Base-by-base conservation (phyloP, 1,140 invertebrate species). In the Caenorhabditis tropicalis region DNA sequence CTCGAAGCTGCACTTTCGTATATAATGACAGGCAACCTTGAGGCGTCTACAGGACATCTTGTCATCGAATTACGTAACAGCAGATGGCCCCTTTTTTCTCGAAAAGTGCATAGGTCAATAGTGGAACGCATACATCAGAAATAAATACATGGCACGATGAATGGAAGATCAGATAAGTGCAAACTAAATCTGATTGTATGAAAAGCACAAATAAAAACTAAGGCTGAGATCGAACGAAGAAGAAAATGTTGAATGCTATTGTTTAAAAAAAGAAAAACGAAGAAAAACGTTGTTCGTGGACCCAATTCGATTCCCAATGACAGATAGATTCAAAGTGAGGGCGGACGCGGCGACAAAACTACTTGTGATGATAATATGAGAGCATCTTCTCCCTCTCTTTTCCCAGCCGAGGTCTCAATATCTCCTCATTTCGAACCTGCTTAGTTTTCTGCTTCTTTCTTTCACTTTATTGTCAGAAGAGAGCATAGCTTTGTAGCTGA, bases 361-460 rank as follows among this genome's bases (percentile, higher is more conserved):
- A 74, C 65, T 74, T 74, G 65, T 74, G 65, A 74, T 74, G 65
- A 74, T 74, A 36, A 74, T 74, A 74, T 74, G 58, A 74, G 65
- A 74, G 65, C 65, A 74, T 43, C 65, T 36, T 36, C 16, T 65
- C 31, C 24, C 7, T 74, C 36, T 74, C 65, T 39, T 46, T 43
- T 21, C 65, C 58, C 12, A n/a, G 9, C 5, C 65, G n/a, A 74
- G 29, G 33, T 43, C 36, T 74, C 65, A 43, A 74, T 74, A 74
- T 74, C 65, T 24, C 43, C 43, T 74, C 36, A 46, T 74, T 74
- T 74, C 65, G 36, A 74, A 43, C 58, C 33, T 33, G 27, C 65
- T 46, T 43, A 43, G 65, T 74, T 74, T 74, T 74, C 36, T 5
- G 65, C 7, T 10, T 24, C 53, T 51, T 19, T 39, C n/a, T 46